Evolutionary conservation across 2,888 invertebrate species (phyloP).

Genomic region (Hipparchia sbordonii): DNA sequence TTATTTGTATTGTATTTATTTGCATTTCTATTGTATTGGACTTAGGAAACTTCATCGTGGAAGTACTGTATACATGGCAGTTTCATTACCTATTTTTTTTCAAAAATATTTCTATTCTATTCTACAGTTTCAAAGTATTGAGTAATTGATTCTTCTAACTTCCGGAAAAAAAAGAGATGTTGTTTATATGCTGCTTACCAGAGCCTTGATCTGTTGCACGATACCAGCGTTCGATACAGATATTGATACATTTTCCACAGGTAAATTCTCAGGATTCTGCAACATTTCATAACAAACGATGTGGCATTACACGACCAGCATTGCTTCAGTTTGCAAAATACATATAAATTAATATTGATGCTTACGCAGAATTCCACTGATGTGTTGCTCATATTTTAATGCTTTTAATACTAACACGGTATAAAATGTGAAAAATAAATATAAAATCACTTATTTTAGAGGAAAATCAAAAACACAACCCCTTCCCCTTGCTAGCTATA

Average conservation of each 20-base stretch:
- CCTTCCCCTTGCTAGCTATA: neutral
- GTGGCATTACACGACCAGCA: constrained; percentile 25
- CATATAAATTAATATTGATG: constrained; percentile 17
- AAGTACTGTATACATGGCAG: too few relatives aligned
- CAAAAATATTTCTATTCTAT: too few relatives aligned
- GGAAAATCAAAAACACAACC: constrained; percentile 9
- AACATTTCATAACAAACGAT: constrained; percentile 43
- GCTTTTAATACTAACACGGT: constrained; percentile 23
- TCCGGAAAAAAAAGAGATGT: neutral
- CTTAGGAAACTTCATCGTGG: too few relatives aligned
- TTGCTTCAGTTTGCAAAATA: neutral
- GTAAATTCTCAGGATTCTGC: constrained; percentile 84
- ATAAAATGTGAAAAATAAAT: constrained; percentile 13
- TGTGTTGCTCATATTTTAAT: constrained; percentile 47
- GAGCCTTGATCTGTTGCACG: constrained; percentile 81
- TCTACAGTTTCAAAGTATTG: too few relatives aligned
- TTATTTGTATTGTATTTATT: too few relatives aligned
- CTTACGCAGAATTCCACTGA: constrained; percentile 54
- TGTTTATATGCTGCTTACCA: constrained; percentile 73
- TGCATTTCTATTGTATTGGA: too few relatives aligned
- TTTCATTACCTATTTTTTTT: too few relatives aligned
- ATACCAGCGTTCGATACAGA: constrained; percentile 78
- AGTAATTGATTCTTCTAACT: too few relatives aligned
- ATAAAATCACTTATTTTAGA: constrained; percentile 7
- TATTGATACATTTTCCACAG: constrained; percentile 77